Conservation (phyloP, 1,140 invertebrate genomes). For the Drosophila elegans region DNA sequence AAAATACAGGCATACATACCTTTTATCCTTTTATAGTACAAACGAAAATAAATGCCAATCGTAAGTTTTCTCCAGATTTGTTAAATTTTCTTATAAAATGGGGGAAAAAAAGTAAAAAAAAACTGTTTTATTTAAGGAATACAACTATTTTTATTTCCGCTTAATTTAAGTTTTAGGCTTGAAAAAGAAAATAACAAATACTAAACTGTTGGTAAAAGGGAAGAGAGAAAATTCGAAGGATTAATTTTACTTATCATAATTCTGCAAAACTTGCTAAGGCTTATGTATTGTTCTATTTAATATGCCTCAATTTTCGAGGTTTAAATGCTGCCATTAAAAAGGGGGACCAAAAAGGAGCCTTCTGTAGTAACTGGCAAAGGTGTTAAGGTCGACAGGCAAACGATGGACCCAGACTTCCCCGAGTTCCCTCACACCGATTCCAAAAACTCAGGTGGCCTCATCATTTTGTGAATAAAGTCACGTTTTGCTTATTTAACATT, state of each 20-base stretch:
- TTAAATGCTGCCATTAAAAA: not conserved
- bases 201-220: no score
- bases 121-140: no score
- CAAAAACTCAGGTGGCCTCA: conserved; percentile 28
- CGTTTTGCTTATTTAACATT: conserved; percentile 83
- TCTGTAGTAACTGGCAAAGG: conserved; percentile 52
- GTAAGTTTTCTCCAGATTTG: not conserved
- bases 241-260: no score
- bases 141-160: no score
- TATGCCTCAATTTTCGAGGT: no score
- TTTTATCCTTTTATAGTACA: not conserved
- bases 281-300: no score
- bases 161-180: no score
- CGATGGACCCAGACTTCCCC: conserved; percentile 3
- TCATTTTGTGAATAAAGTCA: conserved; percentile 79
- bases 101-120: no score
- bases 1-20: conserved; percentile 11
- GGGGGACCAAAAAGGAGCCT: conserved; percentile 9
- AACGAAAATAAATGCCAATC: not conserved
- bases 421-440: not conserved
- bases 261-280: no score
- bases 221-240: no score
- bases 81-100: no score
- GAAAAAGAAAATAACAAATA: no score
- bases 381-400: conserved; percentile 35